These are phyloP conservation scores for Nerophis lumbriciformis DNA, from an alignment of 2,113 vertebrate genomes.

Conservation along the genomic window DNA sequence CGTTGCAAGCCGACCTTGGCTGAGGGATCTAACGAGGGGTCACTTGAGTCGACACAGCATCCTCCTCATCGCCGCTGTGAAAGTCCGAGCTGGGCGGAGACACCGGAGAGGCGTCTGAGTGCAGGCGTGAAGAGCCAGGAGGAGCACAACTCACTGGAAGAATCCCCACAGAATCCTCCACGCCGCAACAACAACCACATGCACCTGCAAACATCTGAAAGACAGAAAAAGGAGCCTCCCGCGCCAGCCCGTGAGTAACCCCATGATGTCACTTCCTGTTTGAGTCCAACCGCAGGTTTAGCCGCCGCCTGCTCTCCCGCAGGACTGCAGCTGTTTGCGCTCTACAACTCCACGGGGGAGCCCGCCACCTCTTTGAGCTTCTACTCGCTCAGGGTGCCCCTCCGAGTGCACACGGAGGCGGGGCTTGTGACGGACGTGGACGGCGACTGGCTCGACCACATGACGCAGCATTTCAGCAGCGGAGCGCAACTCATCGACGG, in stretches of 20 bases:
- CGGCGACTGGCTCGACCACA: slow-evolving; percentile 92
- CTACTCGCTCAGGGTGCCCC: slow-evolving; percentile 86
- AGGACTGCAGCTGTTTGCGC: slow-evolving; percentile 84
- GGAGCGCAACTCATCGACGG: slow-evolving; percentile 86
- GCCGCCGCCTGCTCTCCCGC: neutral
- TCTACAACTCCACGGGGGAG: slow-evolving; percentile 86
- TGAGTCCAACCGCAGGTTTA: too few species aligned
- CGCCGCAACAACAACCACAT: slow-evolving; percentile 59
- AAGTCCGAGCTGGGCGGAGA: slow-evolving; percentile 10
- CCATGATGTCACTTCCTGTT: slow-evolving; percentile 2
- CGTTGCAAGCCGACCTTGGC: neutral
- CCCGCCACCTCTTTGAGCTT: slow-evolving; percentile 74
- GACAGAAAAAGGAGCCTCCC: slow-evolving; percentile 21
- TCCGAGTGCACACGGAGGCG: slow-evolving; percentile 80
- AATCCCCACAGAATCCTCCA: slow-evolving; percentile 18
- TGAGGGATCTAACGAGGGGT: slow-evolving; percentile 19
- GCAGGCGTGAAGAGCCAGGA: slow-evolving; percentile 5
- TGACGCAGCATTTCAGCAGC: slow-evolving; percentile 93
- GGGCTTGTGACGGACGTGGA: slow-evolving; percentile 79
- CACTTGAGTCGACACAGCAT: slow-evolving; percentile 10
- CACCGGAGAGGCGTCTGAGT: neutral
- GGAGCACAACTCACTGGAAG: slow-evolving; percentile 9
- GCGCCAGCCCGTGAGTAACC: slow-evolving; percentile 50
- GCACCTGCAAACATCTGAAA: slow-evolving; percentile 33
- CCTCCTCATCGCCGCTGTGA: slow-evolving; percentile 15